These are phyloP conservation scores for Teleopsis dalmanni DNA, from an alignment of 1,140 invertebrate species.

Conservation along the genomic window DNA sequence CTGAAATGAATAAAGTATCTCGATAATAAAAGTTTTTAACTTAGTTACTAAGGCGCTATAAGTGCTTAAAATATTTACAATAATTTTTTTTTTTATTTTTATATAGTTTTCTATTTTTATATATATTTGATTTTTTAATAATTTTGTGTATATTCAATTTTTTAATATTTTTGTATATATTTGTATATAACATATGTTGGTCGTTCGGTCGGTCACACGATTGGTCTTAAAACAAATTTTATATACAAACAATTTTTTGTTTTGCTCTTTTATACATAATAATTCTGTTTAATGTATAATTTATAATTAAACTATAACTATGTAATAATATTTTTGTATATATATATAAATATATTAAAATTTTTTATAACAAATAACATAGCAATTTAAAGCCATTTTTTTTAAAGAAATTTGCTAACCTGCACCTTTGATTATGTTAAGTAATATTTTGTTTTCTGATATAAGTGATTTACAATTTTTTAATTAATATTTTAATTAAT, in stretches of 20 bases:
- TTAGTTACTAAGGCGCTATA: background rate
- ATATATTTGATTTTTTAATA: no score
- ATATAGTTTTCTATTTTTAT: background rate
- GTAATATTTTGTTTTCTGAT: no score
- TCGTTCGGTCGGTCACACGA: constrained; percentile 38
- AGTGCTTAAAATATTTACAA: constrained; percentile 5
- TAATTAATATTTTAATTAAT: background rate
- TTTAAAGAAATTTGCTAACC: no score
- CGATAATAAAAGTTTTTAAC: background rate
- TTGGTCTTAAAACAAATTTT: no score
- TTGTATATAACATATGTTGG: no score
- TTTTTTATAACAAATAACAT: no score
- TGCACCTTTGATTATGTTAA: no score
- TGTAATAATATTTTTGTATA: background rate
- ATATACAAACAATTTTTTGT: no score
- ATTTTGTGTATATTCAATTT: no score
- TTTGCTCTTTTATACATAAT: no score
- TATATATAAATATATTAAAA: background rate
- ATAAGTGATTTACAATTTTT: background rate
- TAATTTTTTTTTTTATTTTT: background rate
- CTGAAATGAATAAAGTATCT: constrained; percentile 10
- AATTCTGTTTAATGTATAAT: background rate
- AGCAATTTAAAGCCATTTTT: no score
- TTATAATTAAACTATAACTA: background rate
- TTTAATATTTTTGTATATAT: no score